Base-by-base conservation (phyloP, 2,888 invertebrate genomes). In the Meliscaeva auricollis region DNA sequence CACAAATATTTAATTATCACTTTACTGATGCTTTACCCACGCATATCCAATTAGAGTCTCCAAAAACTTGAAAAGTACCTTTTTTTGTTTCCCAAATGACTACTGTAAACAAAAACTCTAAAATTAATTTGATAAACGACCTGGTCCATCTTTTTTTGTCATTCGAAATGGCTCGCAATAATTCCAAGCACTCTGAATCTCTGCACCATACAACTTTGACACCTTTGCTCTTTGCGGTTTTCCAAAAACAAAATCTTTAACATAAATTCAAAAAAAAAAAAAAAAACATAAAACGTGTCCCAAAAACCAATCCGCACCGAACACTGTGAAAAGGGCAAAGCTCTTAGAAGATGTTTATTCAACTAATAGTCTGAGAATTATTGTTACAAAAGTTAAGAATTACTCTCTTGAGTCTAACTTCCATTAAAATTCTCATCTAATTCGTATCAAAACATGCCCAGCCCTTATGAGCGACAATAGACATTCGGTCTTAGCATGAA, bases 241-340 rank as follows among this genome's bases (percentile, higher is more conserved):
- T n/a, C 48, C 44, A 15, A 7, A 56, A 26, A 75, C 69, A 69
- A 62, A 26, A 80, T 75, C 50, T 66, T 15, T 54, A 77, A 30
- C 64, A 44, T 44, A 38, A 26, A 62, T 56, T 41, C 44, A 62
- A 54, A 62, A 80, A 75, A 46, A 73, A 73, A 52, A 70, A 56
- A 26, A 26, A 26, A 26, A 26, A 26, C 26, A 26, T 72, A n/a
- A 60, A 26, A 20, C 46, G 26, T 46, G 52, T 64, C 17, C 75
- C 58, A 26, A 52, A 79, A 58, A 35, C n/a, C 22, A 60, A 13
- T 35, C n/a, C 44, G 7, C 15, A 35, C 35, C 38, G 26, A 46
- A 48, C 82, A 74, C n/a, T 13, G 50, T 38, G 44, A 38, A 84
- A 75, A 84, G 83, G 83, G 70, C 70, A 80, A 80, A 70, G 56